Evolutionary conservation across 2,888 invertebrate genomes (phyloP).

Genomic region (Ornithoptera alexandrae): DNA sequence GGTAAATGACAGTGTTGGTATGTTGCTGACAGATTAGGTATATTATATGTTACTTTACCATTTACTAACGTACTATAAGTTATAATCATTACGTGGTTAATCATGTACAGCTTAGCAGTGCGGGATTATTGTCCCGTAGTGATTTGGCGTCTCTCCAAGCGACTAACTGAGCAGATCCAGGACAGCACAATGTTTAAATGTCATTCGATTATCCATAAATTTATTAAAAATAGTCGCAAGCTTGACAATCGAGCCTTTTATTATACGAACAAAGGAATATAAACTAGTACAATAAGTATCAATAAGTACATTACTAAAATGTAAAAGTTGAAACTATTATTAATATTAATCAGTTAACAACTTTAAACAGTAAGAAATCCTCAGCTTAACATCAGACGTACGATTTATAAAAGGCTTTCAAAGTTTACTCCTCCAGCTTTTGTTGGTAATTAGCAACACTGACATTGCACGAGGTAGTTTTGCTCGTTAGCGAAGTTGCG

Average conservation of each 20-base stretch:
- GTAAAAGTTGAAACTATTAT: neutral
- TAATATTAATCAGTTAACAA: neutral
- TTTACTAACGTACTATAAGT: neutral
- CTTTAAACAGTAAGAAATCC: neutral
- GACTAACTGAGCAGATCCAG: neutral
- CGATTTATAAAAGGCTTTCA: conserved; percentile 5
- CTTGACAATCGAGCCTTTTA: no score
- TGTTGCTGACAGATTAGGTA: neutral
- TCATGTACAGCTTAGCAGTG: conserved; percentile 34
- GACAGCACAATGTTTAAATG: neutral
- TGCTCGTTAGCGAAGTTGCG: conserved; percentile 21
- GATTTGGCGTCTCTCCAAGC: conserved; percentile 39
- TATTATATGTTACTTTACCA: neutral
- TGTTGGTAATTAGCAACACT: conserved; percentile 22
- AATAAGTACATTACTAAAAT: neutral
- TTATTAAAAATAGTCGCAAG: neutral
- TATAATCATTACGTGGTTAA: neutral
- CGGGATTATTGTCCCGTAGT: conserved; percentile 36
- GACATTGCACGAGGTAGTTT: conserved; percentile 14
- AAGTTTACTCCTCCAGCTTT: conserved; percentile 12
- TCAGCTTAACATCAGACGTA: neutral
- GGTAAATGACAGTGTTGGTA: neutral
- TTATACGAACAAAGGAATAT: no score
- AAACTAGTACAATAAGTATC: no score
- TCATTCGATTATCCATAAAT: conserved; percentile 2